phyloP scores from a whole-genome alignment of 2,888 invertebrate genomes.

The Sminthurinus aureus region DNA sequence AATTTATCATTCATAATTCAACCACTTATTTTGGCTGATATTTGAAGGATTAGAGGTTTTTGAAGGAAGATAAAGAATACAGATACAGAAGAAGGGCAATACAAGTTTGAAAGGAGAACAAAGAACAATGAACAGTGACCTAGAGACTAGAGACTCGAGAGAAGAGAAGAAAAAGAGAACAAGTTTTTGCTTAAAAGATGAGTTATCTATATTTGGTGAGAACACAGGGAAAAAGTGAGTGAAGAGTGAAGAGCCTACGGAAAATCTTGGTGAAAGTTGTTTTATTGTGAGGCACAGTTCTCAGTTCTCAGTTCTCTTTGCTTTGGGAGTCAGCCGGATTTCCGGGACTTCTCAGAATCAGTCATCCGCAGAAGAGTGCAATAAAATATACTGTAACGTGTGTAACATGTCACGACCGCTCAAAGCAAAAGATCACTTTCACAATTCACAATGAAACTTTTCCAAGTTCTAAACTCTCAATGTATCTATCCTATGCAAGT shows the following conservation, averaged over 20 bases:
- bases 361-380: constrained; percentile 33
- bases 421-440: constrained; percentile 12
- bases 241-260: constrained; percentile 4
- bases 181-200: constrained; percentile 21
- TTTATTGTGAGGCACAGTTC: constrained; percentile 47
- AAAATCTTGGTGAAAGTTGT: constrained; percentile 44
- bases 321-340: constrained; percentile 42
- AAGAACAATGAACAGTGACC: constrained; percentile 21
- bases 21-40: no score
- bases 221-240: constrained; percentile 33
- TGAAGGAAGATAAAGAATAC: no score
- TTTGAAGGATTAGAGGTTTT: no score
- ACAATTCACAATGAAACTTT: constrained; percentile 41
- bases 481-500: no score
- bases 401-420: no score
- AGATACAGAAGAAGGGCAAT: not conserved
- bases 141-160: not conserved
- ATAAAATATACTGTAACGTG: no score
- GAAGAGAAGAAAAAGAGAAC: not conserved
- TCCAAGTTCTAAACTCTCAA: not conserved
- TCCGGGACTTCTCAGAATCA: constrained; percentile 39
- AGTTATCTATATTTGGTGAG: constrained; percentile 18
- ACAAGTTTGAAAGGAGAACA: not conserved
- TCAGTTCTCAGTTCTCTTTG: no score
- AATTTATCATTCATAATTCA: no score